Evolutionary conservation across 2,888 invertebrate genomes (phyloP).

Genomic region (Lasius platythorax): DNA sequence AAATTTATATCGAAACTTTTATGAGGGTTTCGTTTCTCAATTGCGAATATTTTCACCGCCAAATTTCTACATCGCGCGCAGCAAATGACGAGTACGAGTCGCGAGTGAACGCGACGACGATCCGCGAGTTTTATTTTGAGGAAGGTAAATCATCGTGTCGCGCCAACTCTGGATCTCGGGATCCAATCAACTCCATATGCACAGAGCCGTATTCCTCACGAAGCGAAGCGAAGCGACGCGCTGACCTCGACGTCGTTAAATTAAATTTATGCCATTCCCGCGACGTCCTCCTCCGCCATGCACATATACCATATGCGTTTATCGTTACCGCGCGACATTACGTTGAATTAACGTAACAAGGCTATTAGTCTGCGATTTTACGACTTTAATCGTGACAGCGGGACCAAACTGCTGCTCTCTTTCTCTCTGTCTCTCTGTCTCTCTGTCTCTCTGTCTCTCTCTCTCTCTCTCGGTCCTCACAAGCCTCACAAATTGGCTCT

Average conservation of each 20-base stretch:
- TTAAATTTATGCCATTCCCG: slow-evolving; percentile 77
- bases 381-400: slow-evolving; percentile 78
- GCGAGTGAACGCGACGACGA: slow-evolving; percentile 24
- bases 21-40: not conserved
- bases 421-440: not conserved
- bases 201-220: slow-evolving; percentile 28
- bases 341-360: slow-evolving; percentile 78
- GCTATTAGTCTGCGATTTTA: slow-evolving; percentile 79
- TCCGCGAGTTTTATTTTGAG: slow-evolving; percentile 48
- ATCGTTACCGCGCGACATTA: slow-evolving; percentile 78
- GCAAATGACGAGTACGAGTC: not conserved
- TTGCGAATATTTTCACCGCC: not conserved
- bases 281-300: slow-evolving; percentile 27
- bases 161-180: slow-evolving; percentile 39
- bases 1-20: not conserved
- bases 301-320: slow-evolving; percentile 69
- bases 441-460: too few relatives aligned
- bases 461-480: slow-evolving; percentile 36
- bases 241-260: slow-evolving; percentile 74
- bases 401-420: slow-evolving; percentile 47
- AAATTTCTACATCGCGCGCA: not conserved
- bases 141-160: slow-evolving; percentile 58
- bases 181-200: slow-evolving; percentile 51
- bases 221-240: slow-evolving; percentile 22
- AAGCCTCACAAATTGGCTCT: slow-evolving; percentile 72